Conservation (phyloP, 2,113 vertebrate genomes). For the Labrus mixtus region DNA sequence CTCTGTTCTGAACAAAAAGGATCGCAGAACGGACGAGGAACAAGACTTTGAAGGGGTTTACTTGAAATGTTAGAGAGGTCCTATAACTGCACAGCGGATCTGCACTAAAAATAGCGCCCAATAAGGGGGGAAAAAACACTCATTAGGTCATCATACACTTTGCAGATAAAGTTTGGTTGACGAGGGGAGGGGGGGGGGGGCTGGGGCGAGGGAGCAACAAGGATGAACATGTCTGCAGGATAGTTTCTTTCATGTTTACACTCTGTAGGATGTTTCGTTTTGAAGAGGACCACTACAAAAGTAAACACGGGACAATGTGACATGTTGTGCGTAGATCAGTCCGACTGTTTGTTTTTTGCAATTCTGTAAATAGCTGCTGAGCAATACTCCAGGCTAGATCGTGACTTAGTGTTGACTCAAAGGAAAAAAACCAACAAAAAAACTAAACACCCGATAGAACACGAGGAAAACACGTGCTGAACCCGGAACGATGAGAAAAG, state of each 20-base stretch:
- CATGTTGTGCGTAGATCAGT: constrained; percentile 73
- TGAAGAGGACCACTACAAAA: constrained; percentile 83
- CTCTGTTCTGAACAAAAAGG: constrained; percentile 70
- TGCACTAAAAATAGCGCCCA: constrained; percentile 68
- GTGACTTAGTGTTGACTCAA: constrained; percentile 72
- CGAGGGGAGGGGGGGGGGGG: background rate
- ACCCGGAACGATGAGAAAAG: constrained; percentile 40
- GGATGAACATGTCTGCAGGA: constrained; percentile 50
- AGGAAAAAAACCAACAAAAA: constrained; percentile 12
- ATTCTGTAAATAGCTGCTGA: constrained; percentile 83
- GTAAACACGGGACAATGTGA: constrained; percentile 72
- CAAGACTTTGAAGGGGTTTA: constrained; percentile 67
- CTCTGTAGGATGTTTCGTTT: constrained; percentile 67
- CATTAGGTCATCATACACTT: constrained; percentile 67
- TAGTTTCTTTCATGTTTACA: constrained; percentile 75
- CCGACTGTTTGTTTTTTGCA: constrained; percentile 72
- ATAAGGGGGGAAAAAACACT: constrained; percentile 61
- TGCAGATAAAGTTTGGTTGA: constrained; percentile 57
- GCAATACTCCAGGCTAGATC: constrained; percentile 80
- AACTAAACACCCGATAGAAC: constrained; percentile 2
- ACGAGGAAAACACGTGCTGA: constrained; percentile 2
- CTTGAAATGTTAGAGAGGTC: constrained; percentile 74
- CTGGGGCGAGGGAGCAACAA: constrained; percentile 10
- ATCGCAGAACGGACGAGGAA: constrained; percentile 49
- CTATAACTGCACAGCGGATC: constrained; percentile 63